These are phyloP conservation scores for Sylvicapra grimmia DNA, from an alignment of 2,113 vertebrate species.

Conservation along the genomic window DNA sequence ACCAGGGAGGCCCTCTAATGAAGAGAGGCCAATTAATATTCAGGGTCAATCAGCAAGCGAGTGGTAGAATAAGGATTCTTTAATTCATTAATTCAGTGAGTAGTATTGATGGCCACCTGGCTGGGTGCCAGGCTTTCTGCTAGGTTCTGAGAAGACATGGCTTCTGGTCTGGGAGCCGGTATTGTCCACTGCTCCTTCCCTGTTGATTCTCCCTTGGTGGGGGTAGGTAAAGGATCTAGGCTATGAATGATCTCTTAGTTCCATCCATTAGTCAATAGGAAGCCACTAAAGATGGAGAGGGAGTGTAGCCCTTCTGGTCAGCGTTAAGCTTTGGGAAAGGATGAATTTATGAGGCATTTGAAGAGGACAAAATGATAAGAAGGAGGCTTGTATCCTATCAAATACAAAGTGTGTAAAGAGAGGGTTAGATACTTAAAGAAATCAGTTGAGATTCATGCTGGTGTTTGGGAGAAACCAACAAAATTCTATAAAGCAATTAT, in stretches of 20 bases:
- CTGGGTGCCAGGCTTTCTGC: background rate
- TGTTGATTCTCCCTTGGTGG: background rate
- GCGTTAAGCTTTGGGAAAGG: background rate
- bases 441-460: background rate
- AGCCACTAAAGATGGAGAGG: background rate
- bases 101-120: background rate
- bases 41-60: background rate
- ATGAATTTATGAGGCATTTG: background rate
- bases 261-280: background rate
- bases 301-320: background rate
- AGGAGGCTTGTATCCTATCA: background rate
- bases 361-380: background rate
- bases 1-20: background rate
- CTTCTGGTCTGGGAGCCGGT: background rate
- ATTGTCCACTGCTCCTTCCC: background rate
- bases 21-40: background rate
- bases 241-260: background rate
- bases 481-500: background rate
- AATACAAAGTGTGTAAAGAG: background rate
- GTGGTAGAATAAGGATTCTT: background rate
- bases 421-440: background rate
- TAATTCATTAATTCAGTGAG: background rate
- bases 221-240: background rate
- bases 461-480: background rate
- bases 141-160: background rate